Evolutionary conservation across 2,888 invertebrate genomes (phyloP).

Genomic region (Chrysomela aeneicollis): DNA sequence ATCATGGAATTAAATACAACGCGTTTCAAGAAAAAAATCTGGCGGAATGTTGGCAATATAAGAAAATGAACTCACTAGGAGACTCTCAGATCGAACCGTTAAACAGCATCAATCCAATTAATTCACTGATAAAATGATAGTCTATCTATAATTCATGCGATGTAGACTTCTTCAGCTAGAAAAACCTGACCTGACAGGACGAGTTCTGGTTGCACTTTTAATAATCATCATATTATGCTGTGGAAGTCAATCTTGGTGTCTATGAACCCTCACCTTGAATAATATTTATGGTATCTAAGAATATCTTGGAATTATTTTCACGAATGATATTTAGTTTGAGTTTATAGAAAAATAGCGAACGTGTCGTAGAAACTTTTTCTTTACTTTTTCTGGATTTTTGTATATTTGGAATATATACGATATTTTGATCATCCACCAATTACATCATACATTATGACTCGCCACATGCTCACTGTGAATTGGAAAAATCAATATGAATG

Average conservation of each 20-base stretch:
- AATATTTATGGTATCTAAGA: background rate
- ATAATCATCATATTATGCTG: slow-evolving; percentile 4
- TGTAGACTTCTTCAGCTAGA: background rate
- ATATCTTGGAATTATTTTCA: too few relatives aligned
- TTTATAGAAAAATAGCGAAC: too few relatives aligned
- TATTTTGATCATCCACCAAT: too few relatives aligned
- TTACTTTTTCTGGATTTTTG: too few relatives aligned
- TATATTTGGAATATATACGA: too few relatives aligned
- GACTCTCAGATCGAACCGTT: background rate
- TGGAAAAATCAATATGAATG: too few relatives aligned
- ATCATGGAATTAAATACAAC: too few relatives aligned
- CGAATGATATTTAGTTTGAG: too few relatives aligned
- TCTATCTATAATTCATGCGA: slow-evolving; percentile 5
- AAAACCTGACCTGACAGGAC: background rate
- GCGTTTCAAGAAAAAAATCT: too few relatives aligned
- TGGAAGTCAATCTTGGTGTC: background rate
- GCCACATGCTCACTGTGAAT: too few relatives aligned
- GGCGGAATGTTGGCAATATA: background rate
- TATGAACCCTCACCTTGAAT: background rate
- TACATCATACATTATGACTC: too few relatives aligned
- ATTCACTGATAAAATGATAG: slow-evolving; percentile 1
- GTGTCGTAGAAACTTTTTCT: too few relatives aligned
- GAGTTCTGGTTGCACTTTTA: background rate
- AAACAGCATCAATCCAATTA: slow-evolving; percentile 1
- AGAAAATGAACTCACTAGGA: background rate